A percentile compares a stretch with the other conserved stretches of the same genome.
phyloP scores from a whole-genome alignment of 2,113 vertebrate genomes.

The Baryphthengus martii region DNA sequence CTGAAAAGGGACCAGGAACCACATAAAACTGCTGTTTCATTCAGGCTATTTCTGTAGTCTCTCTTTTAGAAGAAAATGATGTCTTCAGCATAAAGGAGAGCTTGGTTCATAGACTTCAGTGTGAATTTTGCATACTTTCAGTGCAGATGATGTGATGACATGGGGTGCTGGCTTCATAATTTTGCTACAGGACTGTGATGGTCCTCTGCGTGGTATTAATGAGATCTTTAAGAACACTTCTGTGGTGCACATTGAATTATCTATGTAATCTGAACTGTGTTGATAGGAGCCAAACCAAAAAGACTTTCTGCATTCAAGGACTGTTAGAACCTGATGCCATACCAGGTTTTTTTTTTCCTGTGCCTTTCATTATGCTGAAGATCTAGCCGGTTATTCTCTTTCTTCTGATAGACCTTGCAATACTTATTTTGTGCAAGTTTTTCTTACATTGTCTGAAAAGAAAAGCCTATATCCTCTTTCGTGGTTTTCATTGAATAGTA shows the following conservation, averaged over 20 bases:
- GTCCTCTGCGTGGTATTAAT: background rate
- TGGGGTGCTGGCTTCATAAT: background rate
- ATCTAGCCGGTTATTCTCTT: background rate
- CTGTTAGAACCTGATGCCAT: background rate
- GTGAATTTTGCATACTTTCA: background rate
- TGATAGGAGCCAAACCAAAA: background rate
- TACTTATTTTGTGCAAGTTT: background rate
- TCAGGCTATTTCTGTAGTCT: background rate
- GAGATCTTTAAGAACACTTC: background rate
- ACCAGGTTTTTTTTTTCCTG: background rate
- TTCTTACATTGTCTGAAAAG: background rate
- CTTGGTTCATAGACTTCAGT: background rate
- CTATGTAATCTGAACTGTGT: background rate
- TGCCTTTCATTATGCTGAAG: background rate
- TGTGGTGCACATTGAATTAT: background rate
- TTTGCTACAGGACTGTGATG: background rate
- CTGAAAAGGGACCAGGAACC: background rate
- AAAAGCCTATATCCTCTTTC: background rate
- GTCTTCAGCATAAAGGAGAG: background rate
- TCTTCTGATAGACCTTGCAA: background rate
- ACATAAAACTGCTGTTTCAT: background rate
- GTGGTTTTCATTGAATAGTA: background rate
- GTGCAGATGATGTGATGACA: background rate
- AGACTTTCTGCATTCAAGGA: background rate
- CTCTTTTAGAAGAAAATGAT: background rate